Evolutionary conservation across 2,888 invertebrate species (phyloP).

Genomic region (Agrotis segetum): DNA sequence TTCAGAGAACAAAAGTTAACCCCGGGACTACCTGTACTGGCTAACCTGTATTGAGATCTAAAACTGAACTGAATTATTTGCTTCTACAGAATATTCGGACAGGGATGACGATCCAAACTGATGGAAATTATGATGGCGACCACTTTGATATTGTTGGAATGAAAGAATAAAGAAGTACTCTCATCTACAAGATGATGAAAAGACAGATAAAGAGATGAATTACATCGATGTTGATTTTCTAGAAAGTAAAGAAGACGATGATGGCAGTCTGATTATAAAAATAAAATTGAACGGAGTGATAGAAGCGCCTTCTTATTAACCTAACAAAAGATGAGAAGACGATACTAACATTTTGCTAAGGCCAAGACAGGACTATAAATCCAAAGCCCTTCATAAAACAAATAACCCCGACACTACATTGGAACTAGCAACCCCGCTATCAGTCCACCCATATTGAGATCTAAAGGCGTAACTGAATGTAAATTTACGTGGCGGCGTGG

Average conservation of each 20-base stretch:
- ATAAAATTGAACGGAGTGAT: not conserved
- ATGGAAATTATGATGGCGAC: too few relatives aligned
- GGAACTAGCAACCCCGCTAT: slow-evolving; percentile 73
- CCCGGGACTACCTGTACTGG: slow-evolving; percentile 28
- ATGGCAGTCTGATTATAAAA: not conserved
- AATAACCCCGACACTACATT: slow-evolving; percentile 57
- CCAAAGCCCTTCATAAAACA: slow-evolving; percentile 60
- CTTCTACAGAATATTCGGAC: too few relatives aligned
- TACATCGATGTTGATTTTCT: not conserved
- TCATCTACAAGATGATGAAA: not conserved
- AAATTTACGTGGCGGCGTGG: slow-evolving; percentile 78
- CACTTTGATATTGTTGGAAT: too few relatives aligned
- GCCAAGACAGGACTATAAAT: slow-evolving; percentile 45
- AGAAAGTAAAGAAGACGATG: not conserved
- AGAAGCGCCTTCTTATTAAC: not conserved
- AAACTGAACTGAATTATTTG: too few relatives aligned
- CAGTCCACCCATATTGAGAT: slow-evolving; percentile 80
- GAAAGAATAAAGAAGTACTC: too few relatives aligned
- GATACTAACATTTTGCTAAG: slow-evolving; percentile 20
- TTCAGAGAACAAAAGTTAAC: slow-evolving; percentile 56
- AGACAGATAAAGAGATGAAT: not conserved
- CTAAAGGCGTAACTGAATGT: slow-evolving; percentile 83
- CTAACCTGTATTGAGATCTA: too few relatives aligned
- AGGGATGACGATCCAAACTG: too few relatives aligned
- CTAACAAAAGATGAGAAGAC: slow-evolving; percentile 4